A percentile compares a stretch with the other conserved stretches of the same genome.
Evolutionary conservation across 2,888 invertebrate species (phyloP).

Genomic region (Emmelina monodactyla): DNA sequence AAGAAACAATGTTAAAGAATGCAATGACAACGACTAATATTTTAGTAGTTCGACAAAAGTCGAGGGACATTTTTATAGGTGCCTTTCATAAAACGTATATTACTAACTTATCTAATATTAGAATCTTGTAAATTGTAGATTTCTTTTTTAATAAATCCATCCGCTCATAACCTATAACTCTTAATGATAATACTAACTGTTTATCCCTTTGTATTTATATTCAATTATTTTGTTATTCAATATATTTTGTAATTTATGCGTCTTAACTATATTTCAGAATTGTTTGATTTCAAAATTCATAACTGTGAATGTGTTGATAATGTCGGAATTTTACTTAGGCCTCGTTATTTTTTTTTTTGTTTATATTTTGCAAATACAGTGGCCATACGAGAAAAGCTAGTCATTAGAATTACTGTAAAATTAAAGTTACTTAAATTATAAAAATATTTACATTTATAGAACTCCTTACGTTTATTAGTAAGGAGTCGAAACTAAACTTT

Average conservation of each 20-base stretch:
- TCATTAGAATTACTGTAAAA: slow-evolving; percentile 63
- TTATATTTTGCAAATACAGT: slow-evolving; percentile 29
- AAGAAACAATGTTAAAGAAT: background rate
- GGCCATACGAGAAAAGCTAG: slow-evolving; percentile 63
- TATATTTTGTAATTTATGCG: too few species aligned
- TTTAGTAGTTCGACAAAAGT: slow-evolving; percentile 40
- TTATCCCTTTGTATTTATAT: too few species aligned
- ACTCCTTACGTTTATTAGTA: slow-evolving; percentile 49
- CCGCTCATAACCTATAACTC: slow-evolving; percentile 41
- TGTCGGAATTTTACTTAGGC: too few species aligned
- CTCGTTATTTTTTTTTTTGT: too few species aligned
- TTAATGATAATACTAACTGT: too few species aligned
- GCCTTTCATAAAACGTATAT: slow-evolving; percentile 56
- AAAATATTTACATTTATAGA: slow-evolving; percentile 55
- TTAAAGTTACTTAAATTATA: slow-evolving; percentile 44
- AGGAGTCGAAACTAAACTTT: slow-evolving; percentile 53
- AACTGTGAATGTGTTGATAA: too few species aligned
- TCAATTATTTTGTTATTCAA: too few species aligned
- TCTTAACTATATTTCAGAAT: too few species aligned
- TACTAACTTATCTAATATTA: slow-evolving; percentile 39
- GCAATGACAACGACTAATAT: background rate
- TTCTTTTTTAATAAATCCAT: slow-evolving; percentile 51
- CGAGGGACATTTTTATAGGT: slow-evolving; percentile 59
- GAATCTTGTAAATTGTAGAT: slow-evolving; percentile 49
- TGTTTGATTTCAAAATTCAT: too few species aligned